Conservation (phyloP, 2,113 vertebrate species). For the Mungos mungo region DNA sequence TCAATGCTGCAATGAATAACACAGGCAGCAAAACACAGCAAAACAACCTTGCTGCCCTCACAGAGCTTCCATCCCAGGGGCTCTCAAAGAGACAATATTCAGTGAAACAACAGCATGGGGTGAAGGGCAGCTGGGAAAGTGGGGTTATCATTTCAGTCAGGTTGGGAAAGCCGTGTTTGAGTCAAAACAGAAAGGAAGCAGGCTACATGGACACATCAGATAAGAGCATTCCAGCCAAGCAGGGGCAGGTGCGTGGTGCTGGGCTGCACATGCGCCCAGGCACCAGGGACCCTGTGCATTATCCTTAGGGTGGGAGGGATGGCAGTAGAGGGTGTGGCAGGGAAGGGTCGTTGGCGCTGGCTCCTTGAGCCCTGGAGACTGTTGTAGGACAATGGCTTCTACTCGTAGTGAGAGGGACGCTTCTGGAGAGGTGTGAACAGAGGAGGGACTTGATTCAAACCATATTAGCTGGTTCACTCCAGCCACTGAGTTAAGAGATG, state of each 20-base stretch:
- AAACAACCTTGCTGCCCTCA: background rate
- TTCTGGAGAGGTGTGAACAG: background rate
- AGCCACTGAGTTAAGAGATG: background rate
- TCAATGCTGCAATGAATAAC: background rate
- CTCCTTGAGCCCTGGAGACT: background rate
- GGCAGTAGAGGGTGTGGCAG: background rate
- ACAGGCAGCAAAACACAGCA: background rate
- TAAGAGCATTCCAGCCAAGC: background rate
- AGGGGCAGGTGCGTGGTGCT: background rate
- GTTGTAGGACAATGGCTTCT: background rate
- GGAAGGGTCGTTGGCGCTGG: background rate
- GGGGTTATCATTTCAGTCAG: background rate
- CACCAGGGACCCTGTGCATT: background rate
- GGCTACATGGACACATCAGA: background rate
- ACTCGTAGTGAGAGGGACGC: background rate
- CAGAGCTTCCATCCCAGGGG: background rate
- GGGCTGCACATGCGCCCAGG: background rate
- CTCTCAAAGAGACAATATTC: background rate
- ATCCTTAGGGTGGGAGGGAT: background rate
- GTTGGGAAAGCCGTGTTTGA: background rate
- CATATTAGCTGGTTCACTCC: background rate
- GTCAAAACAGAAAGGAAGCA: background rate
- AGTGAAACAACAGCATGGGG: background rate
- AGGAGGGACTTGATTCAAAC: background rate
- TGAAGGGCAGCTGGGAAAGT: background rate